Conservation (phyloP, 1,140 invertebrate species). For the Metaphire vulgaris region DNA sequence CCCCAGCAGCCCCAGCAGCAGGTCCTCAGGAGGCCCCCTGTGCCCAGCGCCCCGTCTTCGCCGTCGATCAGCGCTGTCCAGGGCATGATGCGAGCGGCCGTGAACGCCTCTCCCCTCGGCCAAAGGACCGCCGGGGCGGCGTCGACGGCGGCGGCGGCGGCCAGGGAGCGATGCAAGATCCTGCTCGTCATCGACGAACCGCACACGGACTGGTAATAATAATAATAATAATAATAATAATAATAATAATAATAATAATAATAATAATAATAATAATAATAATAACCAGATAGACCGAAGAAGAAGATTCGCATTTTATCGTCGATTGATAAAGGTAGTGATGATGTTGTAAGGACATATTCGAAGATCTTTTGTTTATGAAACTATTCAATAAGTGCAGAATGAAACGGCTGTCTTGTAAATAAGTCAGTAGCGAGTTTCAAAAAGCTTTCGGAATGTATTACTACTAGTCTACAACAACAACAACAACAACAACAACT, state of each 20-base stretch:
- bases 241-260: neutral
- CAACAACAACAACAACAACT: too few relatives aligned
- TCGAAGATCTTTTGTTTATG: neutral
- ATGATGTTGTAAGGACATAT: neutral
- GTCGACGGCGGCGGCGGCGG: constrained; percentile 61
- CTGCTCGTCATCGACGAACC: constrained; percentile 92
- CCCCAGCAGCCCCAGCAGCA: neutral
- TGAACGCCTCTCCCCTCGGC: constrained; percentile 29
- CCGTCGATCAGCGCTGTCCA: constrained; percentile 37
- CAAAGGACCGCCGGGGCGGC: constrained; percentile 32
- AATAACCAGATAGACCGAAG: neutral
- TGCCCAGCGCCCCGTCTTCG: constrained; percentile 48
- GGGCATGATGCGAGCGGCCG: constrained; percentile 17
- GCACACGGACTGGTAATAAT: constrained; percentile 84
- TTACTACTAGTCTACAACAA: too few relatives aligned
- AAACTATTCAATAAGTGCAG: too few relatives aligned
- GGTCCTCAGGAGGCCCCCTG: constrained; percentile 36
- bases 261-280: neutral
- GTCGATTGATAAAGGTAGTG: neutral
- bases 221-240: neutral
- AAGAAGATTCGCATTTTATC: neutral
- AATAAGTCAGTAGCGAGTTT: too few relatives aligned
- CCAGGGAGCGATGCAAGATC: constrained; percentile 86
- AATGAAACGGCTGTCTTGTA: too few relatives aligned
- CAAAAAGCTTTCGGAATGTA: too few relatives aligned